Base-by-base conservation (phyloP, 2,888 invertebrate species). In the Stenurella melanura region DNA sequence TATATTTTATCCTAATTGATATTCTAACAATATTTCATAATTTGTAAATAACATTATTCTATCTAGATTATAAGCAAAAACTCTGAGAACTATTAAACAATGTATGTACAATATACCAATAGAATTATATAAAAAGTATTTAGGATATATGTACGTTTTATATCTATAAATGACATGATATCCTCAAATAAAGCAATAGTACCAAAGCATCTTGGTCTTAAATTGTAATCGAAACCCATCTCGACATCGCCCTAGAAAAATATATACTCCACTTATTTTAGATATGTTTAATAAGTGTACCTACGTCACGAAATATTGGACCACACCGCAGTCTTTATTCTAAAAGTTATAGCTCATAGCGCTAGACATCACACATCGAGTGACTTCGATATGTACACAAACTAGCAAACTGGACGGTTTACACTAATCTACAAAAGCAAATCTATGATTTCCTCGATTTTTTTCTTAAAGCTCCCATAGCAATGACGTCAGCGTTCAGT, bases 271-370 rank as follows among this genome's bases (percentile, higher is more conserved):
- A 86, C 86, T 84, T 87, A 84, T 85, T 83, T 82, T 85, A 86
- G 87, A 87, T 88, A 88, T 88, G 87, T 87, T 83, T 81, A 84
- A 85, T 84, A 85, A 84, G 84, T 86, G 82, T 86, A 84, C 81
- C 81, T 85, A 85, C 83, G 78, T 83, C 84, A 81, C 81, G 78
- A 82, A 83, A 83, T 85, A 86, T 89, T 89, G 89, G 89, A 89
- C 89, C 89, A 88, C 87, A 86, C 88, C 86, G 86, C 88, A 89
- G 89, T 89, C 88, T 89, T 88, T 85, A 84, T 83, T 80, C 84
- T 87, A 86, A 73, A 80, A 78, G 72, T 78, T 81, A 80, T 68
- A 81, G 80, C 81, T 82, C 80, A 77, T 76, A 77, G 77, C 61
- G 26, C 78, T 78, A 80, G 72, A 81, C 76, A 77, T 76, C 77